Evolutionary conservation across 2,797 vertebrate species (phyloP), one percentile per base, ranked within the genome.

Genomic region (Alectoris magna): DNA sequence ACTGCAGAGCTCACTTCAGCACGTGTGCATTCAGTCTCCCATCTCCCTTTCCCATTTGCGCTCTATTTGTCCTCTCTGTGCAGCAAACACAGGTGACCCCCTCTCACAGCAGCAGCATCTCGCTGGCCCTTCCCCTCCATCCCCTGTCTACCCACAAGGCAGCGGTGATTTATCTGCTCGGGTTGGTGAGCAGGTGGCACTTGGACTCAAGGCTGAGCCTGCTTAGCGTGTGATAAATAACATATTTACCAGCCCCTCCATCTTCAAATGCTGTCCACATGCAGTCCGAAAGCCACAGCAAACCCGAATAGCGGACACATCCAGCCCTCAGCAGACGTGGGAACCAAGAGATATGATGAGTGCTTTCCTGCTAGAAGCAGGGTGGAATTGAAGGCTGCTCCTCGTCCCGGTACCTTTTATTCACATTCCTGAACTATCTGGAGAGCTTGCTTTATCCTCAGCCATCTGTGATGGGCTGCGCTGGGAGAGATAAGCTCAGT

Each of bases 391-490:
- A 96, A 91, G 95, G 63, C 67, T 67, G 14, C 62, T 73, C 62
- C 93, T 70, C 68, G 1, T 91, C 85, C 93, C 4, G 2, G 67
- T 78, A 93, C 96, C 93, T 96, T 94, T 95, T 90, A 96, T 96
- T 97, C 93, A 43, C 91, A 56, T 88, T 92, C 87, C 94, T 95
- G 91, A 95, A 94, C 95, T 94, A 88, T 95, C 84, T 94, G 88
- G 96, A 48, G 31, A 11, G n/a, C 93, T 93, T 74, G 78, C 83
- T 94, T 97, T 96, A 96, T 97, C 96, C 93, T 64, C 82, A 93
- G 90, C 94, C 92, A 96, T 96, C 97, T 97, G 95, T 93, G 96
- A 96, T 97, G 95, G 94, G 95, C 91, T 93, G 92, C 93, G 95
- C 94, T 84, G 73, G 79, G 84, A 90, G 87, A 95, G 96, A 97